Percentiles rank a stretch among this genome's conserved stretches.
Evolutionary conservation across 2,888 invertebrate genomes (phyloP).

Genomic region (Tenthredo amoena): DNA sequence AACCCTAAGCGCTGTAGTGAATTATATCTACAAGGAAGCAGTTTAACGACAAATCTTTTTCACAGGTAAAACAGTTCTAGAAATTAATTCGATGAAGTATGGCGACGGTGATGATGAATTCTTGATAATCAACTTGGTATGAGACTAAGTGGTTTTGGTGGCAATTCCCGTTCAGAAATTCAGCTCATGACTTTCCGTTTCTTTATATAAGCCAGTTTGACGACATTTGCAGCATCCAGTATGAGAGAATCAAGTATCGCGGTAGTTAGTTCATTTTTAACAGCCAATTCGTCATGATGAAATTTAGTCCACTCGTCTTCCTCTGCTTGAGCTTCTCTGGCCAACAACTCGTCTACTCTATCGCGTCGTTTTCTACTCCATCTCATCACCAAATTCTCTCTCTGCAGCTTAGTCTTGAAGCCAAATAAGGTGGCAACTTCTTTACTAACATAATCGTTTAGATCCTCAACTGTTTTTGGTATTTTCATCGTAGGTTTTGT

Average conservation of each 20-base stretch:
- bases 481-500: constrained; percentile 77
- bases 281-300: constrained; percentile 85
- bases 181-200: constrained; percentile 69
- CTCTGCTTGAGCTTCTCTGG: constrained; percentile 85
- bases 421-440: constrained; percentile 80
- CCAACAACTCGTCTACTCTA: constrained; percentile 86
- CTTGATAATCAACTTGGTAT: neutral
- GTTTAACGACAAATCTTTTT: constrained; percentile 10
- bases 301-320: constrained; percentile 88
- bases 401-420: constrained; percentile 79
- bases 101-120: neutral
- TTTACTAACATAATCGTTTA: constrained; percentile 79
- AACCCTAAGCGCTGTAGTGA: neutral
- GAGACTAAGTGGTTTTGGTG: neutral
- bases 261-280: constrained; percentile 82
- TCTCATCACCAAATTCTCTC: constrained; percentile 81
- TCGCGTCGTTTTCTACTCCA: constrained; percentile 85
- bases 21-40: neutral
- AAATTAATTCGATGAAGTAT: neutral
- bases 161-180: neutral
- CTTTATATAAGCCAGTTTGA: constrained; percentile 73
- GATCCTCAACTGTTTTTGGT: constrained; percentile 78
- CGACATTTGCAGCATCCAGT: constrained; percentile 71
- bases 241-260: constrained; percentile 73
- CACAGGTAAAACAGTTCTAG: constrained; percentile 9